Base-by-base conservation (phyloP, 1,140 invertebrate genomes). In the Venustaconcha ellipsiformis region DNA sequence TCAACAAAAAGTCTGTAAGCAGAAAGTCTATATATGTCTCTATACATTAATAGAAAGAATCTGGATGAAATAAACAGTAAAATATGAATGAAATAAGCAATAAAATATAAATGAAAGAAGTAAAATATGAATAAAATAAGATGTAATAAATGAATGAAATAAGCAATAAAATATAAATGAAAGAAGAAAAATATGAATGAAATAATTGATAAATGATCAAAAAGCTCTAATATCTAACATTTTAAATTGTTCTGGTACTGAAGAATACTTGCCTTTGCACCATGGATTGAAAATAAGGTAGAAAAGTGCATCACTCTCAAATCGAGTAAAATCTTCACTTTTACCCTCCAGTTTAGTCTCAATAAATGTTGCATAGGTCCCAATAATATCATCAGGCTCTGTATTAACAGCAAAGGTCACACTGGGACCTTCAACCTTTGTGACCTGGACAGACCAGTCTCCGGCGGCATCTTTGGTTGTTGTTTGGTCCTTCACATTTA, bases 251-350 rank as follows among this genome's bases (percentile, higher is more conserved):
- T 37, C 14, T 37, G 67, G 37, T 14, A 56, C n/a, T 57, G 30
- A 20, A 14, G 18, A 67, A 17, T 26, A 66, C 72, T 37, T 90
- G 95, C 95, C 93, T 92, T 93, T 92, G 78, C 93, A 91, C 95
- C 74, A 76, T 14, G 74, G 74, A 55, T 76, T 76, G 57, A 76
- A 76, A 55, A 76, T 89, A 14, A 96, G 87, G 87, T 94, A 95
- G 57, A 96, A 84, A 14, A 78, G 60, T 14, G 76, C 75, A 20
- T 80, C 71, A 14, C 79, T 64, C 37, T 76, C 17, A 26, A 81
- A 74, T 14, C 72, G 73, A 11, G 67, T 63, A 11, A 64, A 26
- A 14, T 79, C 59, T 11, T 76, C 77, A 3, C 75, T 37, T 18
- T 73, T 70, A n/a, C 63, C 57, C 57, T 71, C 63, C 18, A 77